A percentile compares a stretch with the other conserved stretches of the same genome.
phyloP scores from a whole-genome alignment of 2,797 vertebrate genomes.

The Knipowitschia caucasica region DNA sequence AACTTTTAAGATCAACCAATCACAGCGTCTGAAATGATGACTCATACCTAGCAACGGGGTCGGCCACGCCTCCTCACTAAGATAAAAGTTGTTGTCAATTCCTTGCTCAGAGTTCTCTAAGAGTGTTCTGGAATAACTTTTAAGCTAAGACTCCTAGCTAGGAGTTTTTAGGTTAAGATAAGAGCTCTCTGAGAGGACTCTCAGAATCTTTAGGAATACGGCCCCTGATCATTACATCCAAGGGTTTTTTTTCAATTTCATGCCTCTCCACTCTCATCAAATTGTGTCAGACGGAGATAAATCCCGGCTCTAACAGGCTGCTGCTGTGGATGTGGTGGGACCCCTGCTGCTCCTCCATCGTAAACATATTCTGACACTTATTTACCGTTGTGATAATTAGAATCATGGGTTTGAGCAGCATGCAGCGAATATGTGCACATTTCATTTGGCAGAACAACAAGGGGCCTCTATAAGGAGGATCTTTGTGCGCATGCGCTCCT shows the following conservation, averaged over 20 bases:
- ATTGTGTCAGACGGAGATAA: slow-evolving; percentile 66
- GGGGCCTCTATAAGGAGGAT: background rate
- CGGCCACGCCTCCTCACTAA: too few species aligned
- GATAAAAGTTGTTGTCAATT: too few species aligned
- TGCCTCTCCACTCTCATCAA: slow-evolving; percentile 69
- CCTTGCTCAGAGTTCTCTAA: too few species aligned
- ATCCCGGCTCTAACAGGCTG: slow-evolving; percentile 51
- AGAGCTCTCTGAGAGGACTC: too few species aligned
- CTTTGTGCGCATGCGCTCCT: too few species aligned
- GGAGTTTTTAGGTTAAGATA: too few species aligned
- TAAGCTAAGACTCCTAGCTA: too few species aligned
- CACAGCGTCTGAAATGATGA: too few species aligned
- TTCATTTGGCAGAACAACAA: background rate
- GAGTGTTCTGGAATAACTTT: too few species aligned
- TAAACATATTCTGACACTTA: slow-evolving; percentile 40
- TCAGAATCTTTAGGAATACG: too few species aligned
- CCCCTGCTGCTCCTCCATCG: slow-evolving; percentile 44
- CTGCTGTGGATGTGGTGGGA: slow-evolving; percentile 51
- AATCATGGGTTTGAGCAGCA: slow-evolving; percentile 24
- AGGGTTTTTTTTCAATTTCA: slow-evolving; percentile 73
- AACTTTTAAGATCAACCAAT: too few species aligned
- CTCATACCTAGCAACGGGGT: too few species aligned
- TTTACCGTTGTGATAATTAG: slow-evolving; percentile 49
- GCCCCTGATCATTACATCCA: slow-evolving; percentile 66
- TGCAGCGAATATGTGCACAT: slow-evolving; percentile 18